Percentiles rank a stretch among this genome's conserved stretches.
These are phyloP conservation scores for Mustelus asterias DNA, from an alignment of 2,113 vertebrate genomes.

Conservation along the genomic window DNA sequence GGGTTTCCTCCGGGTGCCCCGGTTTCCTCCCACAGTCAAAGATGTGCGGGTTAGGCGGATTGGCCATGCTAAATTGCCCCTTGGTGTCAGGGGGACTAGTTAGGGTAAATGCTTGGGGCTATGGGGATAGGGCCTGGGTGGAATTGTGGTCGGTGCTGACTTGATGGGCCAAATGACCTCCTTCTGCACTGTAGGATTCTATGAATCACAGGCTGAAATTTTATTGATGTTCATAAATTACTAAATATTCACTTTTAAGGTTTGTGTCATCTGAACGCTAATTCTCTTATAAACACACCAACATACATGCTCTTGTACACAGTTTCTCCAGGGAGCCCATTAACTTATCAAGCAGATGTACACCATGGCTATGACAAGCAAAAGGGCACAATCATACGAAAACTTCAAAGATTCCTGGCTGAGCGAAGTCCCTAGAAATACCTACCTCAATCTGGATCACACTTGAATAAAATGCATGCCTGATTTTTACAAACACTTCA, in stretches of 20 bases:
- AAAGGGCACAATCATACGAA: not conserved
- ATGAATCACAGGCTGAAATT: not conserved
- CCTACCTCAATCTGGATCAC: constrained; percentile 4
- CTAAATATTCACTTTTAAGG: not conserved
- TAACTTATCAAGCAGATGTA: not conserved
- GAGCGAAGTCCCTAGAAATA: not conserved
- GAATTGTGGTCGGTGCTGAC: no score
- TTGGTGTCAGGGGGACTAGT: no score
- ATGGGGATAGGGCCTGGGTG: no score
- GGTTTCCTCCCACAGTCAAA: no score
- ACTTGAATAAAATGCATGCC: constrained; percentile 10
- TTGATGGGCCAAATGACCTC: no score
- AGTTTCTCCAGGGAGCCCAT: not conserved
- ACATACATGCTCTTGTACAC: not conserved
- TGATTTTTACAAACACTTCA: not conserved
- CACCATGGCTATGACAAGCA: not conserved
- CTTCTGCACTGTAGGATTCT: no score
- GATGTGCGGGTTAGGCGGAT: no score
- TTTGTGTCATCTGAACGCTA: not conserved
- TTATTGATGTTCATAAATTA: not conserved
- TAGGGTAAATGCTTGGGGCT: no score
- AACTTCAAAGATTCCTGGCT: not conserved
- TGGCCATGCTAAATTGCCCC: no score
- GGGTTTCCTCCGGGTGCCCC: no score
- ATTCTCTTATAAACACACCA: not conserved